Base-by-base conservation (phyloP, 2,888 invertebrate species). In the Melipona beecheii region DNA sequence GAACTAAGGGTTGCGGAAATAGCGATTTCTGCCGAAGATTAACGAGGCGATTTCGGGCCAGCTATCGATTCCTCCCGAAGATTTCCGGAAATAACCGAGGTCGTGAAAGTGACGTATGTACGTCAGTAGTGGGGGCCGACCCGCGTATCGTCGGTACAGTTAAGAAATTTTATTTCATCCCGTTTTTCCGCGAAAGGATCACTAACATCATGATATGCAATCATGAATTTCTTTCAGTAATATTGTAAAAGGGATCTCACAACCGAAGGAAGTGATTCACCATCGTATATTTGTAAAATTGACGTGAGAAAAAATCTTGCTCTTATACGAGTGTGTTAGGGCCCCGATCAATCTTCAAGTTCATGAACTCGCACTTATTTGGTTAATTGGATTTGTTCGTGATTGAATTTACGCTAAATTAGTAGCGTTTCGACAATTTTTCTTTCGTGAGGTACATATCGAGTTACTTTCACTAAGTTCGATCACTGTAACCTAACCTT, bases 1-100 rank as follows among this genome's bases (percentile, higher is more conserved):
- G 73, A 87, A 87, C 54, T 43, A 52, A 73, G 80, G 72, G 81
- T 82, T 77, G 82, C 52, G 36, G n/a, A 75, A 78, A 24, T 77
- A 65, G 76, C 86, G 90, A 90, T 75, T 71, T 64, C 69, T 52
- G 65, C 50, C 85, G 88, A 88, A 84, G 82, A 90, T 87, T 74
- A 75, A 64, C 86, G 86, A 88, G 77, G 77, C n/a, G 56, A 65
- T 78, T 83, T 83, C 83, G 86, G 81, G 62, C 60, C n/a, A 74
- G 86, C 86, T 93, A 93, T 93, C 93, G 93, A 93, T 93, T 92
- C 86, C 83, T 82, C 68, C 90, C 92, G 93, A 91, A 91, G 88
- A 90, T 88, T 87, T 66, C 84, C 93, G 93, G 90, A 80, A 68
- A 75, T 70, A 74, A 66, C 90, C 91, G 91, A 91, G 81, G 76